Evolutionary conservation across 2,113 vertebrate species (phyloP).

Genomic region (Helogale parvula): DNA sequence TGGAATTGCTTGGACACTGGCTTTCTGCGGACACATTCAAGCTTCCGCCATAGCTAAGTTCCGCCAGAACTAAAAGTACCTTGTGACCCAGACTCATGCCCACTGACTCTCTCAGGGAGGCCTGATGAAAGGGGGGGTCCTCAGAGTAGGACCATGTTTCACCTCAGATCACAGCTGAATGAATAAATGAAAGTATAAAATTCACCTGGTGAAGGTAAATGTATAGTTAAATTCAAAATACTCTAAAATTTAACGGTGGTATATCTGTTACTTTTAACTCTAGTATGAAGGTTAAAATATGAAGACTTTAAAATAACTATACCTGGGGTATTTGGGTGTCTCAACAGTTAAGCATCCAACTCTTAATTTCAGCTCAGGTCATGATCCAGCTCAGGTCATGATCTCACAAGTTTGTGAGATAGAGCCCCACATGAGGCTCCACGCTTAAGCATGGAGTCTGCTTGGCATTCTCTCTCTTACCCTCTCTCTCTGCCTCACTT

Average conservation of each 20-base stretch:
- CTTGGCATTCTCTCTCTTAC: no score
- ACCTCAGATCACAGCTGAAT: neutral
- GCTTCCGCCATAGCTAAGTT: neutral
- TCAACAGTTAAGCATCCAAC: no score
- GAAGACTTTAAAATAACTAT: neutral
- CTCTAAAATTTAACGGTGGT: neutral
- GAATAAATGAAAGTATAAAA: no score
- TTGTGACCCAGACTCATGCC: no score
- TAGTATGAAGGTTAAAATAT: neutral
- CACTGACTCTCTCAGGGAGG: neutral
- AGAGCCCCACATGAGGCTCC: no score
- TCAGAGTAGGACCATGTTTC: neutral
- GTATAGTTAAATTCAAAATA: neutral
- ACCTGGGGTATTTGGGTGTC: neutral
- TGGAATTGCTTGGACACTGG: neutral
- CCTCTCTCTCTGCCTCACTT: no score
- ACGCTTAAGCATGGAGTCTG: no score
- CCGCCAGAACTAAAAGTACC: neutral
- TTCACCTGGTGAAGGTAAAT: no score
- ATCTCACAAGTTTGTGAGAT: no score
- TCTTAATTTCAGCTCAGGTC: no score
- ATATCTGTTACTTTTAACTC: neutral
- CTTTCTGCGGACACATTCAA: neutral
- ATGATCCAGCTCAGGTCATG: no score
- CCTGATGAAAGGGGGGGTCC: neutral